A percentile compares a stretch with the other conserved stretches of the same genome.
Conservation (phyloP, 2,113 vertebrate genomes). For the Spheniscus mendiculus region DNA sequence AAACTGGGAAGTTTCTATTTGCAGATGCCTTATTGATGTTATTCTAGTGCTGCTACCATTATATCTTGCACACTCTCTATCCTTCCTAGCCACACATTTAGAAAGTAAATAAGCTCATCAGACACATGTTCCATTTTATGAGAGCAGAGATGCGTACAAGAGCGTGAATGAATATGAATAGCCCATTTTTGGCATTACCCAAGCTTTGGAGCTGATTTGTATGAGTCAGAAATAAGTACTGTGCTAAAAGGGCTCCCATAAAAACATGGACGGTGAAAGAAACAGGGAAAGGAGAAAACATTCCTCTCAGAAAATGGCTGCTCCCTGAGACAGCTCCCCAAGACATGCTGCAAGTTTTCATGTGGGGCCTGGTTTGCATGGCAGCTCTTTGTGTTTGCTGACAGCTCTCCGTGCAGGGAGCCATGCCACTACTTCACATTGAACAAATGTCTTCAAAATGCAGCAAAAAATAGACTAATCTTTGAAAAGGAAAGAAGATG, state of each 20-base stretch:
- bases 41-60: slow-evolving; percentile 23
- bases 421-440: background rate
- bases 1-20: background rate
- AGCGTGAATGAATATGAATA: slow-evolving; percentile 60
- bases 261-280: background rate
- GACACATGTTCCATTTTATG: slow-evolving; percentile 37
- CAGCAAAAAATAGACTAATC: background rate
- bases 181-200: slow-evolving; percentile 41
- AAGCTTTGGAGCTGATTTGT: slow-evolving; percentile 44
- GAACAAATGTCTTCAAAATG: background rate
- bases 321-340: background rate
- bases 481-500: background rate
- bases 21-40: slow-evolving; percentile 30
- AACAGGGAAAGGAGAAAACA: background rate
- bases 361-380: background rate
- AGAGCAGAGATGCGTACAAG: slow-evolving; percentile 43
- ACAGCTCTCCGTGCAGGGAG: background rate
- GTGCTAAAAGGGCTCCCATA: slow-evolving; percentile 6
- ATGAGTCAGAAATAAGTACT: slow-evolving; percentile 62
- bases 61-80: slow-evolving; percentile 1
- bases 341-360: background rate
- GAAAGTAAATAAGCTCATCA: slow-evolving; percentile 65
- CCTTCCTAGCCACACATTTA: slow-evolving; percentile 47
- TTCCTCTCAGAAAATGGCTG: background rate
- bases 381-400: background rate